phyloP scores from a whole-genome alignment of 2,888 invertebrate genomes.

The Drosophila stalkeri region DNA sequence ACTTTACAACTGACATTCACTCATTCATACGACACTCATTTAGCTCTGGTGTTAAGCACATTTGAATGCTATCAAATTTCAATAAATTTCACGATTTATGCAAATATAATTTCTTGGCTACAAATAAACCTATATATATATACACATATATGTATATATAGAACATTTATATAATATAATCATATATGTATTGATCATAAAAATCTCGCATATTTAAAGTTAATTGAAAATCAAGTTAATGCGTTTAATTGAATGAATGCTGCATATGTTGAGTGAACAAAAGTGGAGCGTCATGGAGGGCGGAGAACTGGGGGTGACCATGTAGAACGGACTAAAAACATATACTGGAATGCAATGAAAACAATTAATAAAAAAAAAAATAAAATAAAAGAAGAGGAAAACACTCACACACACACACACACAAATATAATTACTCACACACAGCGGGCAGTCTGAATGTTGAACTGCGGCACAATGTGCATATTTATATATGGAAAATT shows the following conservation, averaged over 20 bases:
- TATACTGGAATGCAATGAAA: slow-evolving; percentile 71
- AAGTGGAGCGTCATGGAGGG: not conserved
- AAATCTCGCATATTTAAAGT: slow-evolving; percentile 67
- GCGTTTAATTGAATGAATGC: slow-evolving; percentile 76
- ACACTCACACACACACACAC: slow-evolving; percentile 23
- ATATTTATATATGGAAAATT: slow-evolving; percentile 79
- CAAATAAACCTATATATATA: not conserved
- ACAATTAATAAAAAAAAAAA: slow-evolving; percentile 54
- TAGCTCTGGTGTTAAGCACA: slow-evolving; percentile 11
- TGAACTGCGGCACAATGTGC: slow-evolving; percentile 60
- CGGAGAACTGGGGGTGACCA: not conserved
- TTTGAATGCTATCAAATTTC: slow-evolving; percentile 15
- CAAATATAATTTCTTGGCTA: slow-evolving; percentile 15
- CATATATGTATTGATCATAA: slow-evolving; percentile 36
- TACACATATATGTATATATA: slow-evolving; percentile 26
- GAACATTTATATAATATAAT: not conserved
- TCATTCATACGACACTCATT: not conserved
- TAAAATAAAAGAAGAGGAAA: not conserved
- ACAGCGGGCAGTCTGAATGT: slow-evolving; percentile 53
- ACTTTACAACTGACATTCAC: not conserved
- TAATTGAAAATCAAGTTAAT: slow-evolving; percentile 82
- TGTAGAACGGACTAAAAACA: slow-evolving; percentile 60
- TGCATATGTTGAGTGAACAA: slow-evolving; percentile 53
- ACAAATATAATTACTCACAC: slow-evolving; percentile 66
- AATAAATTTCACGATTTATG: slow-evolving; percentile 19